phyloP scores from a whole-genome alignment of 2,113 vertebrate species.

The Protobothrops flavoviridis region DNA sequence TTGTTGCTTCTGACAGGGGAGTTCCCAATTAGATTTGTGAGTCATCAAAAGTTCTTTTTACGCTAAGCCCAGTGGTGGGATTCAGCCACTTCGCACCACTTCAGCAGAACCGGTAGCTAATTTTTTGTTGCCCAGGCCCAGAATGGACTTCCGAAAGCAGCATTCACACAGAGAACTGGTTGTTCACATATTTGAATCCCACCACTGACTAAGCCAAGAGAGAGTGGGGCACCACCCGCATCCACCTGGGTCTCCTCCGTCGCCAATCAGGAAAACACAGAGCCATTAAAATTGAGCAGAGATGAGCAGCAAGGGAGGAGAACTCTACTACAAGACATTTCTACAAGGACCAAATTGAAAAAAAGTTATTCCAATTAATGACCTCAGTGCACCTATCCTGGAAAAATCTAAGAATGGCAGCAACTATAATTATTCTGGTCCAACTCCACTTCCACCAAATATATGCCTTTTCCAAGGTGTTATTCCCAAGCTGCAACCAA shows the following conservation, averaged over 20 bases:
- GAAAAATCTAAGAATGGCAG: conserved; percentile 81
- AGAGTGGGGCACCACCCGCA: conserved; percentile 74
- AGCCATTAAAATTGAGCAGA: conserved; percentile 76
- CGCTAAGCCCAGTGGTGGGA: too few relatives aligned
- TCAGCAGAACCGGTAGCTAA: too few relatives aligned
- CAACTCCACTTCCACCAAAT: conserved; percentile 77
- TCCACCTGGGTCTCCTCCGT: conserved; percentile 86
- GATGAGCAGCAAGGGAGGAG: conserved; percentile 83
- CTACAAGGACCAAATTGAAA: conserved; percentile 85
- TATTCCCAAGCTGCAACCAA: conserved; percentile 87
- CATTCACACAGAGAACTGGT: too few relatives aligned
- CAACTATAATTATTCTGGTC: conserved; percentile 65
- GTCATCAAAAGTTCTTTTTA: conserved; percentile 57
- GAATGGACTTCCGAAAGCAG: too few relatives aligned
- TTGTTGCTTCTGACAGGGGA: too few relatives aligned
- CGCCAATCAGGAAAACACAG: conserved; percentile 86
- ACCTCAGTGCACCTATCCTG: conserved; percentile 86
- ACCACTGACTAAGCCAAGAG: neutral
- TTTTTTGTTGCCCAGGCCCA: too few relatives aligned
- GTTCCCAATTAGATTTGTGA: conserved; percentile 67
- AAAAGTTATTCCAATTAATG: conserved; percentile 80
- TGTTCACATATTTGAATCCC: too few relatives aligned
- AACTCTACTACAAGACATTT: conserved; percentile 90
- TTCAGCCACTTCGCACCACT: too few relatives aligned
- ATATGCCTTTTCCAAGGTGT: conserved; percentile 90